These are phyloP conservation scores for Danio choprae DNA, from an alignment of 2,797 vertebrate species.

Conservation along the genomic window DNA sequence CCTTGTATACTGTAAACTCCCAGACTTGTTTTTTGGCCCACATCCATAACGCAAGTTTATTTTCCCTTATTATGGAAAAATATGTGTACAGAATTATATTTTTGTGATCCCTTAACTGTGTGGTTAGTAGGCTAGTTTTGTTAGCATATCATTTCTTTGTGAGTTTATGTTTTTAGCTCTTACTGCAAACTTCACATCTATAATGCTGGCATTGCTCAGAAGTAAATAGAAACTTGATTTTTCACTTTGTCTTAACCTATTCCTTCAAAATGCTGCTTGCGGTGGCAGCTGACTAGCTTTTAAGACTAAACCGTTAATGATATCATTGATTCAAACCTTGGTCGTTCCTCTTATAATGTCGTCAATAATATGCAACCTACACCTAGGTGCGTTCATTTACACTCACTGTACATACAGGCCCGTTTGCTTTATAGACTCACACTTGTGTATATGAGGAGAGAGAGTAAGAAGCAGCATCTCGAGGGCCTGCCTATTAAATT, in stretches of 20 bases:
- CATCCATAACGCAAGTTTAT: no score
- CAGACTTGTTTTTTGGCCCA: no score
- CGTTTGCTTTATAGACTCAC: slow-evolving; percentile 49
- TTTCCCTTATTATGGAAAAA: no score
- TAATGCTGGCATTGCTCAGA: no score
- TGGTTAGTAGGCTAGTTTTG: no score
- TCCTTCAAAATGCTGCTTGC: not conserved
- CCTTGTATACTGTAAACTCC: no score
- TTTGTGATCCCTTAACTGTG: no score
- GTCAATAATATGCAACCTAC: slow-evolving; percentile 17
- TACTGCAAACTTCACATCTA: no score
- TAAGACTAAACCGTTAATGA: slow-evolving; percentile 54
- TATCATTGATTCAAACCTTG: slow-evolving; percentile 49
- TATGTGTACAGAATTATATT: no score
- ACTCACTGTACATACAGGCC: slow-evolving; percentile 27
- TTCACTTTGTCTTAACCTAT: not conserved
- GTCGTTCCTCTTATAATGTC: slow-evolving; percentile 33
- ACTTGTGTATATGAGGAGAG: slow-evolving; percentile 44
- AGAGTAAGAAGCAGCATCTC: slow-evolving; percentile 40
- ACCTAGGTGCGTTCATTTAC: slow-evolving; percentile 45
- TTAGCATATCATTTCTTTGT: no score
- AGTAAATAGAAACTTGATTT: not conserved
- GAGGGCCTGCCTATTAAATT: slow-evolving; percentile 59
- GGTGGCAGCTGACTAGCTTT: not conserved
- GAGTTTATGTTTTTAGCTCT: no score